A percentile compares a stretch with the other conserved stretches of the same genome.
Evolutionary conservation across 2,113 vertebrate species (phyloP).

Genomic region (Cyprinodon brontotheroides): DNA sequence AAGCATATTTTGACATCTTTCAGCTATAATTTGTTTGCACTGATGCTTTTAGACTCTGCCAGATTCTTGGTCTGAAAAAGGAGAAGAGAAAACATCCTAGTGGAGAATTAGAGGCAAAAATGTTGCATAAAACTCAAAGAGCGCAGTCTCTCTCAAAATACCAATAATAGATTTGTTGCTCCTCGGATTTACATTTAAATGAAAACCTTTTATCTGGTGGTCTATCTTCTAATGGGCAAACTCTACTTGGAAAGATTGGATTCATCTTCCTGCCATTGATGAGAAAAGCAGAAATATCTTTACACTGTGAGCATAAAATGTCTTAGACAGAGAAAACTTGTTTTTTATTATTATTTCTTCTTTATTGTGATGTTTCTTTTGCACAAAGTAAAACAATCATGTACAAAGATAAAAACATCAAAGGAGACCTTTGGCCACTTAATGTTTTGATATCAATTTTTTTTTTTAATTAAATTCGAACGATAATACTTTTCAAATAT

Average conservation of each 20-base stretch:
- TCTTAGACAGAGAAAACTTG: background rate
- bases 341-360: background rate
- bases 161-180: conserved; percentile 76
- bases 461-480: background rate
- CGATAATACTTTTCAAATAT: background rate
- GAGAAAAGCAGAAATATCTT: conserved; percentile 11
- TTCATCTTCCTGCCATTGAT: conserved; percentile 34
- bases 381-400: too few relatives aligned
- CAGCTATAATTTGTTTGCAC: conserved; percentile 57
- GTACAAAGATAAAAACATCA: too few relatives aligned
- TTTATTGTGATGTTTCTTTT: background rate
- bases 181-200: conserved; percentile 81
- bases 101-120: conserved; percentile 57
- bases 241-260: conserved; percentile 57
- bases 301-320: background rate
- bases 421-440: too few relatives aligned
- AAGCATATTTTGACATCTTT: conserved; percentile 37
- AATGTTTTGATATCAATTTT: too few relatives aligned
- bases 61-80: conserved; percentile 50
- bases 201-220: conserved; percentile 75
- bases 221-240: conserved; percentile 65
- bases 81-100: conserved; percentile 36
- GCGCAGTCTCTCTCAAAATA: conserved; percentile 60
- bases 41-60: conserved; percentile 46
- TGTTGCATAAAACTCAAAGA: conserved; percentile 44